phyloP scores from a whole-genome alignment of 2,797 vertebrate genomes.

The Protonibea diacanthus region DNA sequence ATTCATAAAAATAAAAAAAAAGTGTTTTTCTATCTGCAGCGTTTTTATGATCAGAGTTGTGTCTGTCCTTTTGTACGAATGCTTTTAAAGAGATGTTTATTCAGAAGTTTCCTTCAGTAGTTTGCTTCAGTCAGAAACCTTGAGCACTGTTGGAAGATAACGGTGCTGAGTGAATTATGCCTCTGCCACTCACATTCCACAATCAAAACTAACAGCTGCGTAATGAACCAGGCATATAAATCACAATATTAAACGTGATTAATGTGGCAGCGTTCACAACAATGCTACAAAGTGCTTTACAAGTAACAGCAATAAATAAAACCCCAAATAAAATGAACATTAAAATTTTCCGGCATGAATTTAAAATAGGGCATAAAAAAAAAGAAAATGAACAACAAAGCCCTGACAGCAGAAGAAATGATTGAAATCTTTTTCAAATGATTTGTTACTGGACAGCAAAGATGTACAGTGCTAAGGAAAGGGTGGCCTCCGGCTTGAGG shows the following conservation, averaged over 20 bases:
- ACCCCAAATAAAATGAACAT: constrained; percentile 36
- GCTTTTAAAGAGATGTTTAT: constrained; percentile 13
- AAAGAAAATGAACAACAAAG: constrained; percentile 34
- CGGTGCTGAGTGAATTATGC: constrained; percentile 57
- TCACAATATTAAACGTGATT: constrained; percentile 62
- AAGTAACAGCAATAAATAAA: constrained; percentile 53
- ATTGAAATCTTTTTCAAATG: constrained; percentile 30
- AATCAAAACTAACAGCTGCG: constrained; percentile 65
- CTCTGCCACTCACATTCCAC: constrained; percentile 38
- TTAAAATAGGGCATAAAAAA: constrained; percentile 35
- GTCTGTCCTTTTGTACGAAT: neutral
- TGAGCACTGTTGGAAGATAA: constrained; percentile 49
- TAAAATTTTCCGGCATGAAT: constrained; percentile 40
- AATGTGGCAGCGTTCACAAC: constrained; percentile 46
- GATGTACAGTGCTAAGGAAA: neutral
- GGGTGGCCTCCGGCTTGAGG: constrained; percentile 6
- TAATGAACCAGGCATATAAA: constrained; percentile 61
- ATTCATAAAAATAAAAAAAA: constrained; percentile 2
- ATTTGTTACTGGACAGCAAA: constrained; percentile 10
- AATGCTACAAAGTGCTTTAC: constrained; percentile 55
- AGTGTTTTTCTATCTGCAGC: neutral
- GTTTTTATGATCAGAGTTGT: constrained; percentile 21
- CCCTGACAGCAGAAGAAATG: constrained; percentile 22
- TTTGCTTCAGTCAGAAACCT: constrained; percentile 45
- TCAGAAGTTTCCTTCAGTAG: neutral